Evolutionary conservation across 2,113 vertebrate genomes (phyloP), one percentile per base, ranked within the genome.

Genomic region (Platichthys stellatus): DNA sequence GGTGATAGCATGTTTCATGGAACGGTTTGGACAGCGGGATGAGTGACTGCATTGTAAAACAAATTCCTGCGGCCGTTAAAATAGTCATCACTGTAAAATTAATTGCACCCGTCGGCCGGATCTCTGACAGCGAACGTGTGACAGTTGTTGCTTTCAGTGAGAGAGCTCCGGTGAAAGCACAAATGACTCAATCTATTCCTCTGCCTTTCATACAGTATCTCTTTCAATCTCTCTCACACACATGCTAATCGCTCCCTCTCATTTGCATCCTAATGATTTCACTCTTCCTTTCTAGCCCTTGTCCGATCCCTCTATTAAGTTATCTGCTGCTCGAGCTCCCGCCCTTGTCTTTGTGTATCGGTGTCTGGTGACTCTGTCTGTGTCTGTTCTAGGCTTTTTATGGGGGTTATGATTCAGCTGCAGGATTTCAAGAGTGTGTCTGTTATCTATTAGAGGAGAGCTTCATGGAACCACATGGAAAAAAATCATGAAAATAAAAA

Each of bases 261-360:
- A 94, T 97, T 96, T 96, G 95, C 96, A 97, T 96, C 94, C 95
- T 96, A 95, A 96, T 96, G 93, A 94, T 92, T 93, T 90, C 86
- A 87, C 86, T 89, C 83, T 88, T 88, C 81, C 81, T 87, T 83
- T 89, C 82, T 74, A 88, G 68, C 72, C 72, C 78, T 73, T 60
- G 78, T 87, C 88, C 81, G 70, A 85, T 90, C 76, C 83, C 76
- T 87, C 82, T 82, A 91, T 92, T 89, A 89, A 82, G 88, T 81
- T 72, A 80, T 82, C 78, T 77, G 82, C 69, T 26, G 47, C 86
- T 76, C 28, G 17, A 17, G 78, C 71, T 78, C 76, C 83, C 74
- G 66, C 83, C 76, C 77, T 45, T 75, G 70, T 83, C 81, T 90
- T 90, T 91, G 81, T 92, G 78, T 74, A 15, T 3, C 49, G 45